Base-by-base conservation (phyloP, 2,888 invertebrate genomes). In the Drosophila flavopinicola region DNA sequence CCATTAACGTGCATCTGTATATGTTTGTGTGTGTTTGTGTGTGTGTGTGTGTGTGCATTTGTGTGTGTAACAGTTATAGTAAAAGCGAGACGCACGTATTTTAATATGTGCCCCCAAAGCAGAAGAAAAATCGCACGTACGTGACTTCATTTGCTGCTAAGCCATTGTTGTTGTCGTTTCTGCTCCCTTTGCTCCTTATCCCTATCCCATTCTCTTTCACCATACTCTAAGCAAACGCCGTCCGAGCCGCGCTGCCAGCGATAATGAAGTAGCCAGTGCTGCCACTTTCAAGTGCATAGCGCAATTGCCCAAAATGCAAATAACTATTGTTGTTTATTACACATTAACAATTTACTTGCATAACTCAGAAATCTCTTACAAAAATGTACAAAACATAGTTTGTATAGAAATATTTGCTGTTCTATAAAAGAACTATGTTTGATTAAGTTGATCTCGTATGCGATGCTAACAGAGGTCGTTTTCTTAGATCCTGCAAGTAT, bases 51-150 rank as follows among this genome's bases (percentile, higher is more conserved):
- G 23, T 47, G 25, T 35, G 41, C n/a, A n/a, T 45, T 33, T 67
- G 64, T 56, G 29, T 67, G 59, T 72, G 59, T 72, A 42, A 78
- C 86, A 82, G 84, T 87, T 82, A 86, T 82, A 88, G 88, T 87
- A 80, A 88, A 83, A 66, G 88, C 66, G 69, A 87, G 83, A 87
- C 84, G 88, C 84, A 88, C 89, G 89, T 89, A 85, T 88, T 84
- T 89, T 89, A 90, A 89, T 90, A 89, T 89, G 88, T 86, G 82
- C 85, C 80, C 68, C 79, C 86, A 78, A 87, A 85, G 85, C 85
- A 82, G 67, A 90, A 88, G 90, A 89, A 88, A 90, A 89, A 89
- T 90, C 87, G 79, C 78, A 84, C 73, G 84, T 78, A 90, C 89
- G 89, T 89, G 89, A 89, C 90, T 90, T 89, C 88, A 88, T 90